These are phyloP conservation scores for Zootoca vivipara DNA, from an alignment of 2,113 vertebrate species.

Conservation along the genomic window DNA sequence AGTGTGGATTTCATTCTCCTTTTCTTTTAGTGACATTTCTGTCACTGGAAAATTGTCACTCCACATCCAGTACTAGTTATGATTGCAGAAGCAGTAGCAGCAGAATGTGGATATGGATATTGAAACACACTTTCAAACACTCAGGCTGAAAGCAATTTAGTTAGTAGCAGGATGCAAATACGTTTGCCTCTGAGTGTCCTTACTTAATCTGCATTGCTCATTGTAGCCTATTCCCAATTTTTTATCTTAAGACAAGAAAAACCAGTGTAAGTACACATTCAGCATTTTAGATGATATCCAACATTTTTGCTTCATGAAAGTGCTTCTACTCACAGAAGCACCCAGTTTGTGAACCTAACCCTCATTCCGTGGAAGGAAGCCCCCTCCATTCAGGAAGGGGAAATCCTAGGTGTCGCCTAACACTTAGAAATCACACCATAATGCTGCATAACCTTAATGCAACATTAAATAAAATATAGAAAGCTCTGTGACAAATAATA, in stretches of 20 bases:
- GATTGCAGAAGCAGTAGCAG: neutral
- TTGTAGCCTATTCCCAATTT: neutral
- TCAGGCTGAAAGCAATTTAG: neutral
- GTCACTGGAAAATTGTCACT: too few relatives aligned
- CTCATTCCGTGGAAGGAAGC: neutral
- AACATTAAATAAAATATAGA: neutral
- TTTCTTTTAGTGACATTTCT: neutral
- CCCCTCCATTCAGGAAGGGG: neutral
- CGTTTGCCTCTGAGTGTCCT: neutral
- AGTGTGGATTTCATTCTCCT: neutral
- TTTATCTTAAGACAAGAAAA: neutral
- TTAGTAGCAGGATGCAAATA: neutral
- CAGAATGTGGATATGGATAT: neutral
- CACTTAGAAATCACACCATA: neutral
- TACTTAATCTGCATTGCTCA: neutral
- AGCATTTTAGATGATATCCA: neutral
- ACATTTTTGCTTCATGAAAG: neutral
- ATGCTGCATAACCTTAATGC: neutral
- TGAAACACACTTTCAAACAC: neutral
- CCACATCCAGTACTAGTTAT: neutral
- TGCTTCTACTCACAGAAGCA: neutral
- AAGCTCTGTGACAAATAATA: too few relatives aligned
- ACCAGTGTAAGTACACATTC: neutral
- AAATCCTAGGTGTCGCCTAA: neutral
- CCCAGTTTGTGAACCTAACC: neutral